Base-by-base conservation (phyloP, 2,797 vertebrate genomes). In the Sebastes taczanowskii region DNA sequence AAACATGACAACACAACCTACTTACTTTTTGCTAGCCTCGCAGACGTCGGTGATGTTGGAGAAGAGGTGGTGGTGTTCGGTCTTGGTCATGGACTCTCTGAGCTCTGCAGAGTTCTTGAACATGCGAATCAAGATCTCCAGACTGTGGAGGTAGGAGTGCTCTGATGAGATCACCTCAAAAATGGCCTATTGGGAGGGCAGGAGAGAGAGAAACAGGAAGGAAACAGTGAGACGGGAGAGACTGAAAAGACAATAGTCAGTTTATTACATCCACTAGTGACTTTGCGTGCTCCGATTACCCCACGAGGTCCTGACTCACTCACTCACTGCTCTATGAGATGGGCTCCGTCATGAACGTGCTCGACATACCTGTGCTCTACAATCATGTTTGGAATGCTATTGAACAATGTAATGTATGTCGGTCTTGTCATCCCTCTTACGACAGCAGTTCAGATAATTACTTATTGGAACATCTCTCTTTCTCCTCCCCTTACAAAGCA, bases 141-240 rank as follows among this genome's bases (percentile, higher is more conserved):
- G 94, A 90, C 99, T 99, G 93, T 98, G 97, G 66, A 99, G 94
- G 25, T 99, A 99, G 0, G 98, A 99, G 91, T 98, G 98, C 86
- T 99, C 99, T 0, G 99, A 99, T 13, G 99, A 99, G 85, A 99
- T 99, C 85, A 99, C 95, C 94, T 99, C 99, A 90, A 99, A 99
- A 88, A 99, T 98, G 2, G 99, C 96, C 99, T 99, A 80, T 34
- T 7, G 59, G 11, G 11, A 61, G 23, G n/a, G 9, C 5, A 6
- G 56, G 2, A 60, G 14, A 53, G n/a, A 2, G 23, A 2, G 67
- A 2, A 46, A 70, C n/a, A 55, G 32, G n/a, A 32, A 5, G 13
- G 7, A 22, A 38, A 25, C 27, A 13, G 20, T 60, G 7, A 52
- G 5, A 38, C 2, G 13, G n/a, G 49, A 53, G 49, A 53, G 2